phyloP scores from a whole-genome alignment of 2,888 invertebrate species.

The Venusia cambrica region DNA sequence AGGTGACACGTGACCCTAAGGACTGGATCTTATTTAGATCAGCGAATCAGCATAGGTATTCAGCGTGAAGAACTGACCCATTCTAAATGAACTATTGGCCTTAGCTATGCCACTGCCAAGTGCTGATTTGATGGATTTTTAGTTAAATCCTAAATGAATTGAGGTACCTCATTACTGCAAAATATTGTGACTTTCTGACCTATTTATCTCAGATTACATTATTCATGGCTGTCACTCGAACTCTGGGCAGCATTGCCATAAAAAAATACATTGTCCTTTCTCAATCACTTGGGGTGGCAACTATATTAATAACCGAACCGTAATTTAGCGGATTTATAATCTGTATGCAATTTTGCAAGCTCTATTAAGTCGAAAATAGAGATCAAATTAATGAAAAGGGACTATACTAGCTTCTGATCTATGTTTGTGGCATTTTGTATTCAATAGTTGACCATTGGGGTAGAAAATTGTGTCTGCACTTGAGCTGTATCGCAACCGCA shows the following conservation, averaged over 20 bases:
- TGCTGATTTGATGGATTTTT: no score
- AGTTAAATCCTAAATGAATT: no score
- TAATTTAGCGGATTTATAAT: no score
- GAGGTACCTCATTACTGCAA: no score
- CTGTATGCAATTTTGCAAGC: slow-evolving; percentile 1
- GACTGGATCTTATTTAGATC: no score
- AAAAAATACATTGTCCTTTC: slow-evolving; percentile 46
- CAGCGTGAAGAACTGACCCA: no score
- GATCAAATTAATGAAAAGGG: neutral
- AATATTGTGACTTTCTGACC: slow-evolving; percentile 9
- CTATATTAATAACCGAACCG: slow-evolving; percentile 5
- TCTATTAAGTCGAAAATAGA: neutral
- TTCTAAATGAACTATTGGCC: no score
- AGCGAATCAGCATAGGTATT: no score
- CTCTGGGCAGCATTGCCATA: slow-evolving; percentile 22
- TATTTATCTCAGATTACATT: slow-evolving; percentile 14
- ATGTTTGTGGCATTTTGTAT: no score
- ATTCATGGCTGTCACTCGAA: slow-evolving; percentile 36
- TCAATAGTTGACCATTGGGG: slow-evolving; percentile 16
- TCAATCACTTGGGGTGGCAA: slow-evolving; percentile 42
- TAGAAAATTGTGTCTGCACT: slow-evolving; percentile 7
- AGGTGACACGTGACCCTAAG: no score
- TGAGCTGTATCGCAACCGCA: slow-evolving; percentile 1
- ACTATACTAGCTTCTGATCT: no score
- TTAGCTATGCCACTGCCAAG: no score